Percentiles rank a stretch among this genome's conserved stretches.
Conservation (phyloP, 2,888 invertebrate species). For the Brachypalpus laphriformis region DNA sequence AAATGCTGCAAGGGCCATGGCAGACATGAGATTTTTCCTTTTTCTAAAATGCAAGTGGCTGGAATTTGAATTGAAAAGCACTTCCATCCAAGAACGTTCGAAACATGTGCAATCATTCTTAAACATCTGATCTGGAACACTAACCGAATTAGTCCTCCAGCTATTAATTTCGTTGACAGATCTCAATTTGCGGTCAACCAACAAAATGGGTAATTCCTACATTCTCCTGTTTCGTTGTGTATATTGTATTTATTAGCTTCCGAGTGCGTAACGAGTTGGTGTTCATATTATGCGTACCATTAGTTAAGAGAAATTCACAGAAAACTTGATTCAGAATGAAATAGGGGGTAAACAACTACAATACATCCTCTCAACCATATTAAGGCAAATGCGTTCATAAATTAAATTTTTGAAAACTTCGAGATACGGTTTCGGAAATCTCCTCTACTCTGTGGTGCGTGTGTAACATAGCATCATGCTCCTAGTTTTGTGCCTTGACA, state of each 20-base stretch:
- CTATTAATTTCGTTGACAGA: too few species aligned
- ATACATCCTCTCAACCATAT: slow-evolving; percentile 32
- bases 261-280: slow-evolving; percentile 7
- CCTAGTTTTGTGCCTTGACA: background rate
- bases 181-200: too few species aligned
- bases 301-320: background rate
- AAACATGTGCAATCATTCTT: too few species aligned
- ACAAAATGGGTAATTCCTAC: too few species aligned
- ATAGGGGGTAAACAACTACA: background rate
- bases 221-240: background rate
- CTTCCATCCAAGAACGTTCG: too few species aligned
- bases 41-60: too few species aligned
- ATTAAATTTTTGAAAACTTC: slow-evolving; percentile 34
- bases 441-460: background rate
- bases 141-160: too few species aligned
- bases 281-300: background rate
- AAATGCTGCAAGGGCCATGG: too few species aligned
- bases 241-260: slow-evolving; percentile 10
- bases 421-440: background rate
- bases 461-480: background rate
- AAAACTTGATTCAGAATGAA: slow-evolving; percentile 7
- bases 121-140: too few species aligned
- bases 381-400: slow-evolving; percentile 36
- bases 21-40: too few species aligned
- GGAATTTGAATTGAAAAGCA: too few species aligned